phyloP scores from a whole-genome alignment of 1,140 invertebrate species.

The Pseudachorutes palmiensis region DNA sequence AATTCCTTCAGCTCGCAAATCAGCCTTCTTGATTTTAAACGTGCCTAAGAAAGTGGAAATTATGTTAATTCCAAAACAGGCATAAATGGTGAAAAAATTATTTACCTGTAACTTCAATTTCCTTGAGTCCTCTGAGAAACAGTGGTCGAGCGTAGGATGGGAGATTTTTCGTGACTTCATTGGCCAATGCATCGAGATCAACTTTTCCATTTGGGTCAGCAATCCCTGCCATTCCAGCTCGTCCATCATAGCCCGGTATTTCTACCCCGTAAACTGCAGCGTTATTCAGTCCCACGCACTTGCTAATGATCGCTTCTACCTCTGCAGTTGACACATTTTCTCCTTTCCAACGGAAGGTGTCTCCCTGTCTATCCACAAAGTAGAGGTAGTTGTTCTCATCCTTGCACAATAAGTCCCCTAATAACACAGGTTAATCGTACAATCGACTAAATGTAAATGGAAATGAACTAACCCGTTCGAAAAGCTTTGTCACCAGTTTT shows the following conservation, averaged over 20 bases:
- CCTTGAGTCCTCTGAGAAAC: slow-evolving; percentile 71
- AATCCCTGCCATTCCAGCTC: slow-evolving; percentile 92
- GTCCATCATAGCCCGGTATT: slow-evolving; percentile 48
- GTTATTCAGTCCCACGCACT: slow-evolving; percentile 60
- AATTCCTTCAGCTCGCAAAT: too few relatives aligned
- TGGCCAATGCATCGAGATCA: slow-evolving; percentile 56
- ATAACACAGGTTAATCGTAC: slow-evolving; percentile 61
- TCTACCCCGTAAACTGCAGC: slow-evolving; percentile 84
- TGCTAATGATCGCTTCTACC: slow-evolving; percentile 86
- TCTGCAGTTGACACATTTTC: slow-evolving; percentile 87
- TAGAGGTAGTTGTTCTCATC: slow-evolving; percentile 89
- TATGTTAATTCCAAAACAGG: not conserved
- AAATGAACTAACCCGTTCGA: slow-evolving; percentile 47
- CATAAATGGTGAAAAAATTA: not conserved
- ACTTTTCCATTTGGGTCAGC: slow-evolving; percentile 63
- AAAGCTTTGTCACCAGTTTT: slow-evolving; percentile 53
- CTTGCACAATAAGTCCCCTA: slow-evolving; percentile 47
- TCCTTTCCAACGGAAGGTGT: slow-evolving; percentile 71
- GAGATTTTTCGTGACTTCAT: slow-evolving; percentile 57
- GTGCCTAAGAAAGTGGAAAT: too few relatives aligned
- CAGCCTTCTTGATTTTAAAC: too few relatives aligned
- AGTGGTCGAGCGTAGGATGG: slow-evolving; percentile 80
- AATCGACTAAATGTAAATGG: slow-evolving; percentile 17
- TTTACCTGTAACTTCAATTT: slow-evolving; percentile 77
- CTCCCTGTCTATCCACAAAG: slow-evolving; percentile 92